Evolutionary conservation across 2,797 vertebrate species (phyloP).

Genomic region (Brachymystax lenok): DNA sequence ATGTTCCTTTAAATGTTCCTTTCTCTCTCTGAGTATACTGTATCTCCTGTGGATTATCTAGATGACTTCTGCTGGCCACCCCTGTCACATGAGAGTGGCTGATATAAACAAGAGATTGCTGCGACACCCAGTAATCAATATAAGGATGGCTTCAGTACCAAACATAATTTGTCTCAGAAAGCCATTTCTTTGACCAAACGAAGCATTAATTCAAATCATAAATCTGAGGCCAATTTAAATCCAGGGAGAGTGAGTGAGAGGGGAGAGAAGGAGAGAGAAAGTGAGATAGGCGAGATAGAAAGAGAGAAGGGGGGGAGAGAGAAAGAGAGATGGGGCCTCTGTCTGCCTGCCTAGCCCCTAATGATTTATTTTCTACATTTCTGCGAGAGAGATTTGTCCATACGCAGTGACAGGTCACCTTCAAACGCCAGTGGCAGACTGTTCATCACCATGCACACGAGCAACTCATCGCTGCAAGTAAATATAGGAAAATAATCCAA

Average conservation of each 20-base stretch:
- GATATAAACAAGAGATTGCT: slow-evolving; percentile 99
- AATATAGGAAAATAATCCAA: slow-evolving; percentile 99
- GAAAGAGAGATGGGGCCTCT: slow-evolving; percentile 27
- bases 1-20: slow-evolving; percentile 40
- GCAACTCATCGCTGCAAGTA: slow-evolving; percentile 99
- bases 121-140: slow-evolving; percentile 99
- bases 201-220: slow-evolving; percentile 99
- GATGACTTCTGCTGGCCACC: slow-evolving; percentile 94
- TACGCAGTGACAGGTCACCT: slow-evolving; percentile 99
- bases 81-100: slow-evolving; percentile 95
- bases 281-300: background rate
- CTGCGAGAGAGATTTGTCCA: slow-evolving; percentile 99
- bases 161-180: slow-evolving; percentile 98
- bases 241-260: slow-evolving; percentile 70
- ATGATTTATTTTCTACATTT: slow-evolving; percentile 99
- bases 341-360: slow-evolving; percentile 92
- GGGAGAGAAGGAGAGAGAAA: too few relatives aligned
- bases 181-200: slow-evolving; percentile 99
- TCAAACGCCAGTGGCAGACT: slow-evolving; percentile 99
- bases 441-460: slow-evolving; percentile 99
- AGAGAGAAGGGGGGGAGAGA: too few relatives aligned
- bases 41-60: slow-evolving; percentile 92
- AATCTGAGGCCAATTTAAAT: slow-evolving; percentile 99
- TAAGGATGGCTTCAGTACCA: slow-evolving; percentile 99
- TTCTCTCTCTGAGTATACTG: slow-evolving; percentile 65